These are phyloP conservation scores for Pogonus chalceus DNA, from an alignment of 1,140 invertebrate genomes.

Conservation along the genomic window DNA sequence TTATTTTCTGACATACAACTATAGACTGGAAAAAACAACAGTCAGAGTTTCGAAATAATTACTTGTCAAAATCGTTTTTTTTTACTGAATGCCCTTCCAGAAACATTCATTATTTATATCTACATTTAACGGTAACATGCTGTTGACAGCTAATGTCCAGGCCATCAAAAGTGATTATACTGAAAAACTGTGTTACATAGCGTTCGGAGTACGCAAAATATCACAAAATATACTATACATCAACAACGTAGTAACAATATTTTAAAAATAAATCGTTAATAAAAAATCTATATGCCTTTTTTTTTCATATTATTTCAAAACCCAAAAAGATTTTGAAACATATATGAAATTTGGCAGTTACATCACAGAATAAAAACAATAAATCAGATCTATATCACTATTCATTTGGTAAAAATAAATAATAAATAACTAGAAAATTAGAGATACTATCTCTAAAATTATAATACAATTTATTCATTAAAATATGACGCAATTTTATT, in stretches of 20 bases:
- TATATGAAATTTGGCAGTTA: neutral
- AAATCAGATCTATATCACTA: conserved; percentile 6
- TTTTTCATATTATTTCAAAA: neutral
- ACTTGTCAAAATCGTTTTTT: too few relatives aligned
- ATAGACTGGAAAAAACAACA: neutral
- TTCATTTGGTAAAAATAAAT: neutral
- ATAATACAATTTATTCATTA: too few relatives aligned
- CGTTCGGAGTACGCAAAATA: conserved; percentile 5
- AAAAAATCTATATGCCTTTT: neutral
- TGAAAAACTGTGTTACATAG: conserved; percentile 2
- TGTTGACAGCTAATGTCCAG: neutral
- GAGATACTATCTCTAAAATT: neutral
- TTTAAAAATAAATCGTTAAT: conserved; percentile 5
- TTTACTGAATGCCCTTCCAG: too few relatives aligned
- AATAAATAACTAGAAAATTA: neutral
- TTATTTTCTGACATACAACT: neutral
- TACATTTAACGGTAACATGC: conserved; percentile 4
- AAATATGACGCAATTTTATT: neutral
- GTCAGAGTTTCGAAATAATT: neutral
- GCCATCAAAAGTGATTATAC: conserved; percentile 4
- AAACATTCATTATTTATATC: too few relatives aligned
- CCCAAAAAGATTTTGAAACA: neutral
- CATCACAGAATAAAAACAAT: conserved; percentile 1
- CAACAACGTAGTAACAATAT: conserved; percentile 7
- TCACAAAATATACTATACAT: conserved; percentile 7